phyloP scores from a whole-genome alignment of 2,113 vertebrate species.

The Tetraodon nigroviridis region DNA sequence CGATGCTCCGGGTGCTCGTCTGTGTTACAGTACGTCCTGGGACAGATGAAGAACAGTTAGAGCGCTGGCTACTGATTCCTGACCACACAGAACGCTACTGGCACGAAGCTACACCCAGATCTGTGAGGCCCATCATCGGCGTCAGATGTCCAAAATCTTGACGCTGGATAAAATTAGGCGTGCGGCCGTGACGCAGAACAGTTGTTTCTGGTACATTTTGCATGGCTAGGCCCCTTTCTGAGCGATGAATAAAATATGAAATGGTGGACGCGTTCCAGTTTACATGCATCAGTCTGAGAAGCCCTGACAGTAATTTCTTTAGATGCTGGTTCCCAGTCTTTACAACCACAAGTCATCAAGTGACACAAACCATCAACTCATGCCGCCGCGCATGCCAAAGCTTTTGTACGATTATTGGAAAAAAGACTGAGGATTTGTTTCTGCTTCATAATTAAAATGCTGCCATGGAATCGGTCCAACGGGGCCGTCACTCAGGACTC shows the following conservation, averaged over 20 bases:
- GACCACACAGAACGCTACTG: no score
- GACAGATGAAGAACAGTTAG: slow-evolving; percentile 2
- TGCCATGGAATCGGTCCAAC: neutral
- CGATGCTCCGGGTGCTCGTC: slow-evolving; percentile 89
- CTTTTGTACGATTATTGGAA: slow-evolving; percentile 14
- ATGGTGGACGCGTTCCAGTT: slow-evolving; percentile 14
- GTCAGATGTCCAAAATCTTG: neutral
- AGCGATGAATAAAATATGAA: slow-evolving; percentile 12
- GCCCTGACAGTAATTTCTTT: slow-evolving; percentile 33
- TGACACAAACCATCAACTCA: slow-evolving; percentile 44
- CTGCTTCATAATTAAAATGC: slow-evolving; percentile 10
- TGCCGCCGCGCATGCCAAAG: slow-evolving; percentile 13
- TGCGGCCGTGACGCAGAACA: neutral
- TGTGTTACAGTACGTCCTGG: slow-evolving; percentile 96
- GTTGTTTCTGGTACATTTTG: slow-evolving; percentile 4
- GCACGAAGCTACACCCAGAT: no score
- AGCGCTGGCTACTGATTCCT: neutral
- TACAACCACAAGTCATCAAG: slow-evolving; percentile 45
- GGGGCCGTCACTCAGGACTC: neutral
- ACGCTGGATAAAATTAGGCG: neutral
- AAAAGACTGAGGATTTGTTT: neutral
- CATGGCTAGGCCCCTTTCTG: neutral
- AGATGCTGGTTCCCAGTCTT: slow-evolving; percentile 25
- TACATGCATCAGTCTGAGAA: slow-evolving; percentile 34
- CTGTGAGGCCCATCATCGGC: neutral